phyloP scores from a whole-genome alignment of 2,113 vertebrate species.

The Microtus montanus region DNA sequence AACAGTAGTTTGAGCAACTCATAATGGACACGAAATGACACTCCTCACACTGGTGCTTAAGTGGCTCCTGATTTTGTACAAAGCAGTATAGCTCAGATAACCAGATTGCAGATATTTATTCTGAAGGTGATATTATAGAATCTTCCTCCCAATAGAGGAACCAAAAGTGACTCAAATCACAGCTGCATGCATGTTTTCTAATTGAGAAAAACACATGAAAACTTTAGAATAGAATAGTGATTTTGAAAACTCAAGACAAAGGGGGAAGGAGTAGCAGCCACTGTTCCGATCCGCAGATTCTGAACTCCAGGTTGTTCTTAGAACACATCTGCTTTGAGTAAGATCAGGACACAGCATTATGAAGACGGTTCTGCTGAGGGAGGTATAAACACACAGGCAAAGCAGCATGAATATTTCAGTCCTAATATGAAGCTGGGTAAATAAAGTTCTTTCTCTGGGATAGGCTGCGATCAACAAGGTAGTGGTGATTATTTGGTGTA shows the following conservation, averaged over 20 bases:
- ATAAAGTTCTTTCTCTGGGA: not conserved
- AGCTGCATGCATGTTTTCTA: not conserved
- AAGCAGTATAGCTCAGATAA: not conserved
- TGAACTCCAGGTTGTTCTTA: not conserved
- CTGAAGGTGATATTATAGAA: not conserved
- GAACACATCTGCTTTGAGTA: not conserved
- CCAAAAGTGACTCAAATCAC: not conserved
- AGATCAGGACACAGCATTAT: not conserved
- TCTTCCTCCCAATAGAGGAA: not conserved
- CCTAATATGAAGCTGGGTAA: not conserved
- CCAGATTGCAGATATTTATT: not conserved
- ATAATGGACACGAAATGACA: not conserved
- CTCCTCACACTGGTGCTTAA: not conserved
- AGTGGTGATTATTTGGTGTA: not conserved
- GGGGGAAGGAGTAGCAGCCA: rapidly evolving
- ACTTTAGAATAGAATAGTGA: not conserved
- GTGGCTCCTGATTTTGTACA: not conserved
- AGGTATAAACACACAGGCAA: not conserved
- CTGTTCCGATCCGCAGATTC: rapidly evolving
- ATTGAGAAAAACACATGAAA: not conserved
- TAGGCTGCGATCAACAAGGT: not conserved
- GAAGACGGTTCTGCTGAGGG: not conserved
- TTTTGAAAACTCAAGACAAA: not conserved
- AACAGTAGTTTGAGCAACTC: conserved; percentile 6
- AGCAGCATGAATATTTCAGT: not conserved